These are phyloP conservation scores for Ceyx melanurus DNA, from an alignment of 2,113 vertebrate genomes.

Conservation along the genomic window DNA sequence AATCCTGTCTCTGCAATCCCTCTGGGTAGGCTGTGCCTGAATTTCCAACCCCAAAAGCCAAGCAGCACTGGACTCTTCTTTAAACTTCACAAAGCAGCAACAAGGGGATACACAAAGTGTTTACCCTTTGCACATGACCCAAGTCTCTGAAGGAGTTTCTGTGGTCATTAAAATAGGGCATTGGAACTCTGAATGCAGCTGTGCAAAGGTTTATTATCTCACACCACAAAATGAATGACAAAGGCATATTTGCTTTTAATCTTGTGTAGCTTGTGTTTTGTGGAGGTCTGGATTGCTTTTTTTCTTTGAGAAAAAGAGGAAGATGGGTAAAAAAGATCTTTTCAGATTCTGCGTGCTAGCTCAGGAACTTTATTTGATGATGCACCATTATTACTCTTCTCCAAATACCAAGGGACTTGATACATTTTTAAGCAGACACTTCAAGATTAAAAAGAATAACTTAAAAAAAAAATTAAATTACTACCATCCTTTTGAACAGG, in stretches of 20 bases:
- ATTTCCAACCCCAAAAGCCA: background rate
- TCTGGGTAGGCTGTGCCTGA: background rate
- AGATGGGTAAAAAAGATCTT: background rate
- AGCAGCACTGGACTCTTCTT: background rate
- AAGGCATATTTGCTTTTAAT: background rate
- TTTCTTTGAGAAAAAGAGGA: background rate
- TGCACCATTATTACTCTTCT: background rate
- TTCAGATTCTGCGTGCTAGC: background rate
- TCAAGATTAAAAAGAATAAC: constrained; percentile 35
- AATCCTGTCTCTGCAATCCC: background rate
- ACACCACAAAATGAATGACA: background rate
- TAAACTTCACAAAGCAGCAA: background rate
- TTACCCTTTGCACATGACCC: background rate
- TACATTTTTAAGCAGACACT: constrained; percentile 4
- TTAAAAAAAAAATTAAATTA: constrained; percentile 4
- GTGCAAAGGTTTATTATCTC: background rate
- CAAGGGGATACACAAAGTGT: background rate
- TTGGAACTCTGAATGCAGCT: background rate
- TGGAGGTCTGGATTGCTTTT: fast-evolving
- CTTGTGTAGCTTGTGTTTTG: background rate
- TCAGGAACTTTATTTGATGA: constrained; percentile 14
- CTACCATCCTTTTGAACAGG: background rate
- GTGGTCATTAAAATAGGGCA: background rate
- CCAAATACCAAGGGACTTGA: background rate
- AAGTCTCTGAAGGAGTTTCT: background rate